Evolutionary conservation across 2,888 invertebrate species (phyloP), one percentile per base, ranked within the genome.

Genomic region (Drosophila putrida): DNA sequence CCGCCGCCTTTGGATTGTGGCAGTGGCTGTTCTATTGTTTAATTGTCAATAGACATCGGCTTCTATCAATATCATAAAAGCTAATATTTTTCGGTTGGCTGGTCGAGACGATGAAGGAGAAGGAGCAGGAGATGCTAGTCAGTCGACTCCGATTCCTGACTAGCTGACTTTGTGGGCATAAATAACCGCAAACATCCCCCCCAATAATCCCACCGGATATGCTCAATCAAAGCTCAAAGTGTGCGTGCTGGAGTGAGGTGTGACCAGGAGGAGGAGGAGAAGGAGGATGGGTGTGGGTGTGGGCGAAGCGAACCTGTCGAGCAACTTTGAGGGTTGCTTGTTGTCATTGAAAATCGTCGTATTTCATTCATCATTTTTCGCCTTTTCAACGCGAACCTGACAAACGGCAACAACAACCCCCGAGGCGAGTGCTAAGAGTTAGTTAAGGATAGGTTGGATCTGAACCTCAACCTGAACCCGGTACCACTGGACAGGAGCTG

Each of bases 21-120:
- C 49, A 20, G 51, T 38, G 41, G 49, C 11, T 46, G 27, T 47
- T 70, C 72, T 74, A 89, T 90, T 90, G 90, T 90, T 85, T 90
- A 91, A 90, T 90, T 90, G 91, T 91, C 91, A 90, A 90, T 90
- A 91, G 91, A 88, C 90, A 89, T 91, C 88, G 89, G 85, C 79
- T 88, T 88, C 89, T 88, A 91, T 90, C 90, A 89, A 90, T 89
- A 86, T 84, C 87, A 90, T 86, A 88, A 88, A 90, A 88, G 90
- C 89, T 89, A 90, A 90, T 90, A 90, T 88, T 90, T 90, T 85
- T 80, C 85, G 88, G 85, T 89, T 90, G 90, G 89, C 71, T 90
- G 82, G 78, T 61, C 83, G 66, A 71, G 10, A 20, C 11, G 11
- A n/a, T 20, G 28, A 36, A n/a, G 20, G 13, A 41, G 15, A 38